Evolutionary conservation across 2,797 vertebrate genomes (phyloP), one percentile per base, ranked within the genome.

Genomic region (Meda fulgida): DNA sequence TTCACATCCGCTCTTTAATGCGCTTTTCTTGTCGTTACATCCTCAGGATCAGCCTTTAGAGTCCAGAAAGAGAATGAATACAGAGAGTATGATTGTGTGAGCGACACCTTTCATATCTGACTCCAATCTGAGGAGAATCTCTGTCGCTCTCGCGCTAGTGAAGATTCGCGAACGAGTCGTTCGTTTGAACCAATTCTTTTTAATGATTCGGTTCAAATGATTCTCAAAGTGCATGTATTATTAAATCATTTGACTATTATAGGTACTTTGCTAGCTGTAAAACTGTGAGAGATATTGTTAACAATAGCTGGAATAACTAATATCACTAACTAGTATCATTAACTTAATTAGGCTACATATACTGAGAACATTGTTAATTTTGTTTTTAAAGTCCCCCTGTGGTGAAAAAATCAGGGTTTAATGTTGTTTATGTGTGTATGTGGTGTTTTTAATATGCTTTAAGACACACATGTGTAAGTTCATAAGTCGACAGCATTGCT

Each of bases 21-120:
- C 21, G 43, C 7, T 53, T 40, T 18, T 19, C 34, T 38, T 7
- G n/a, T 60, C 36, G 26, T 31, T 29, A 18, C 43, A 31, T 78
- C 63, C 26, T 43, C 48, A n/a, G n/a, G 55, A 67, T 69, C 14
- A 38, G 55, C n/a, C 18, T 31, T 48, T 46, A 46, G 36, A 31
- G 26, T 65, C 55, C 81, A 77, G 40, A 38, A 21, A 7, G 21
- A 76, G 71, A 5, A 21, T 1, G 4, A 14, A 67, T 1, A 4
- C n/a, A 14, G 29, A 69, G 63, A 36, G 70, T 29, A 18, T 38
- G 40, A 63, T 65, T n/a, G 10, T 2, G 7, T 29, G 21, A 69
- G 72, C 48, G 63, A 67, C 73, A 69, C 73, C 48, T 84, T 36
- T 78, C 73, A 69, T 29, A 55, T 69, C 73, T 40, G 63, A 40